Conservation (phyloP, 2,113 vertebrate genomes). For the Hepsetus odoe region DNA sequence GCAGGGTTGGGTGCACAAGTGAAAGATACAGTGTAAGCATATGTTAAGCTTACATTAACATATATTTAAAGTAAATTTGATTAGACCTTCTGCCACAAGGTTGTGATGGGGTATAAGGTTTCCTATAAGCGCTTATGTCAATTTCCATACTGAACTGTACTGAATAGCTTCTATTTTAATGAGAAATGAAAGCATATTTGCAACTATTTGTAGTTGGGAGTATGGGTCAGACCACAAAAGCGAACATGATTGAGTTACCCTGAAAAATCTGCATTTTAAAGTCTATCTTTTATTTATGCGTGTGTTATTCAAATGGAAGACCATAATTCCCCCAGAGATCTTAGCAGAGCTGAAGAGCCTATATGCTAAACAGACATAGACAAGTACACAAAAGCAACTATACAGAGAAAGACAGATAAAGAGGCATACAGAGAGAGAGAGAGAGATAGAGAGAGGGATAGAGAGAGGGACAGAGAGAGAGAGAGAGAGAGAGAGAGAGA, state of each 20-base stretch:
- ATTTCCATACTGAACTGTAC: too few species aligned
- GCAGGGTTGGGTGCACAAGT: not conserved
- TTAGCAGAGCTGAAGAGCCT: constrained; percentile 38
- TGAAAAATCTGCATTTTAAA: constrained; percentile 72
- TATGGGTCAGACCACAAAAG: constrained; percentile 68
- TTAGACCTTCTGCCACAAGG: too few species aligned
- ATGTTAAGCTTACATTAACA: not conserved
- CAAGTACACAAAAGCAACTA: constrained; percentile 30
- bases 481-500: not conserved
- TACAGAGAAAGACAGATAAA: constrained; percentile 45
- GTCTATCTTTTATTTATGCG: constrained; percentile 74
- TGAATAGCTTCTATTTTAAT: constrained; percentile 53
- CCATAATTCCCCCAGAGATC: constrained; percentile 59
- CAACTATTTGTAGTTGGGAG: constrained; percentile 60
- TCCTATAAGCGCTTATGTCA: not conserved
- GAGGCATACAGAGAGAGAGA: constrained; percentile 39
- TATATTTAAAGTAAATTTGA: constrained; percentile 19
- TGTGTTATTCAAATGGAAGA: constrained; percentile 66
- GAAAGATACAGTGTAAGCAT: constrained; percentile 8
- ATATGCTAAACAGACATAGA: constrained; percentile 33
- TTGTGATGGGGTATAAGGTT: too few species aligned
- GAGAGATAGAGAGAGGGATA: not conserved
- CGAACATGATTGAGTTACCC: constrained; percentile 66
- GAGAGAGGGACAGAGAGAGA: not conserved
- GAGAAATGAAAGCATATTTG: constrained; percentile 55